phyloP scores from a whole-genome alignment of 2,797 vertebrate genomes.

The Peromyscus melanophrys region DNA sequence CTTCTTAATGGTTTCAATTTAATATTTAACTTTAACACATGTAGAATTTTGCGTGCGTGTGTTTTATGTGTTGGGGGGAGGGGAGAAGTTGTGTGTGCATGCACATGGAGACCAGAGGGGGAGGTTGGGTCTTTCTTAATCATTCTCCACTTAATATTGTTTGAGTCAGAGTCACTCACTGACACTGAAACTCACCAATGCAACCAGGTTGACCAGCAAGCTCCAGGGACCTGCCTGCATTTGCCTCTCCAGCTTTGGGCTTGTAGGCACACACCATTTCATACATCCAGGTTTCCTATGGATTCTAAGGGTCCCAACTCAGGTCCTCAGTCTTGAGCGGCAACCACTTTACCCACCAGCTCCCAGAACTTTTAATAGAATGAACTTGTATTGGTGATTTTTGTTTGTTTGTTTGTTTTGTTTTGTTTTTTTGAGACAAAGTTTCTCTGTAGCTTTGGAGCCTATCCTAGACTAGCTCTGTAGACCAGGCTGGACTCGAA shows the following conservation, averaged over 20 bases:
- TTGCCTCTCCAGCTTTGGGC: neutral
- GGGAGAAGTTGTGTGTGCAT: no score
- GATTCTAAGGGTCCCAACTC: neutral
- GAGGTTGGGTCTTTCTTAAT: neutral
- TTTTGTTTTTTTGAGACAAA: no score
- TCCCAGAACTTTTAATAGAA: neutral
- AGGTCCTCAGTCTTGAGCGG: neutral
- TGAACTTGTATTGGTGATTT: neutral
- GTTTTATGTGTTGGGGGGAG: neutral
- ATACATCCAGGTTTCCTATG: neutral
- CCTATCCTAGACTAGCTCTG: no score
- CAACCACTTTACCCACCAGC: neutral
- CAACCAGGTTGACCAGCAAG: neutral
- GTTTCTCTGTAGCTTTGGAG: no score
- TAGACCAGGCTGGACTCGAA: no score
- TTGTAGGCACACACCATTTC: neutral
- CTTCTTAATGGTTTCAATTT: constrained; percentile 44
- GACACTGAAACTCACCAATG: neutral
- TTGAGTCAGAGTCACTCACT: neutral
- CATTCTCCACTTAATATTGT: neutral
- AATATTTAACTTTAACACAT: neutral
- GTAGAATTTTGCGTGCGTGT: neutral
- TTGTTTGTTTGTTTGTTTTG: neutral
- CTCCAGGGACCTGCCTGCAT: neutral
- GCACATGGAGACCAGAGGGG: neutral